These are phyloP conservation scores for Colossoma macropomum DNA, from an alignment of 2,113 vertebrate species.

Conservation along the genomic window DNA sequence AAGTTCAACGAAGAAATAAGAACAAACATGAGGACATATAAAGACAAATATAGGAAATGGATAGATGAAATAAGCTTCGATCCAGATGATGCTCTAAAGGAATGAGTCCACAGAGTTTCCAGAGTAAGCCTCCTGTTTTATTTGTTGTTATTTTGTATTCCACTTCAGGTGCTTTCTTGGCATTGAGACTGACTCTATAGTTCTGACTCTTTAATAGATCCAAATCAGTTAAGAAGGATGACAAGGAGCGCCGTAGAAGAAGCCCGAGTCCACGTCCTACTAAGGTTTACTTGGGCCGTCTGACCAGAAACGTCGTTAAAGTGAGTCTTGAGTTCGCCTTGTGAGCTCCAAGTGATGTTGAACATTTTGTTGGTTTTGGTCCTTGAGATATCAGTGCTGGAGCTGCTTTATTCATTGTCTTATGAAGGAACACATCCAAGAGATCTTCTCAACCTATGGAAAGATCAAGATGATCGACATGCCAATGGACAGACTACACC, in stretches of 20 bases:
- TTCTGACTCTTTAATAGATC: slow-evolving; percentile 74
- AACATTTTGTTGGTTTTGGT: background rate
- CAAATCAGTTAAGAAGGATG: slow-evolving; percentile 92
- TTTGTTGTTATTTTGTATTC: background rate
- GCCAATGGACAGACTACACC: slow-evolving; percentile 90
- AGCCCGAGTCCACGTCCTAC: slow-evolving; percentile 91
- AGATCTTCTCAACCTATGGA: slow-evolving; percentile 93
- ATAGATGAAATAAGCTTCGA: too few relatives aligned
- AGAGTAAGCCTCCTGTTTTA: too few relatives aligned
- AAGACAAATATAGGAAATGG: too few relatives aligned
- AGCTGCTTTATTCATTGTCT: background rate
- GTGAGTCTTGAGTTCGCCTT: slow-evolving; percentile 62
- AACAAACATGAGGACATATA: too few relatives aligned
- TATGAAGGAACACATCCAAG: slow-evolving; percentile 91
- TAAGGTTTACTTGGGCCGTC: slow-evolving; percentile 91
- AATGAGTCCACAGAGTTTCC: too few relatives aligned
- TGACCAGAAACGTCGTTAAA: slow-evolving; percentile 94
- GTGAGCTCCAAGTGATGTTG: background rate
- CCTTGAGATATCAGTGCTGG: background rate
- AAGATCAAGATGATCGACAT: slow-evolving; percentile 97
- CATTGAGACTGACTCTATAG: background rate
- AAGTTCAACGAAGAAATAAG: too few relatives aligned
- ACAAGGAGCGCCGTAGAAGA: slow-evolving; percentile 86
- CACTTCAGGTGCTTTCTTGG: background rate
- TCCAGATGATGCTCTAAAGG: too few relatives aligned